Base-by-base conservation (phyloP, 1,140 invertebrate genomes). In the Lepidurus apus region DNA sequence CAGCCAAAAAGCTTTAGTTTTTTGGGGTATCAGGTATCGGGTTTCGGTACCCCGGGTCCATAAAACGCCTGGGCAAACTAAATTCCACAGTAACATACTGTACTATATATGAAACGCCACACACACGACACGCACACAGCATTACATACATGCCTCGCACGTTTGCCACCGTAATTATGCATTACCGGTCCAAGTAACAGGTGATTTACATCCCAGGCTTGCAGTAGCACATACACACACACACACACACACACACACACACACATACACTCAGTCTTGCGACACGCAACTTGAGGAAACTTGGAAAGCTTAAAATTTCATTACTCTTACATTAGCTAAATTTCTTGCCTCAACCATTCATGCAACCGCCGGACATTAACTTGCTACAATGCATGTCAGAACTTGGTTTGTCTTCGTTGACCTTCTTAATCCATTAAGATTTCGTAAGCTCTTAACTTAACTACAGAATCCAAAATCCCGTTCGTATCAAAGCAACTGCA, bases 111-210 rank as follows among this genome's bases (percentile, higher is more conserved):
- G 34, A 21, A 65, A 65, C 53, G 53, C 21, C 13, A 7, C 1
- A 21, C 53, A 65, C 34, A 65, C 8, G 53, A 65, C 53, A 65
- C 53, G 53, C 53, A 65, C 34, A 34, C n/a, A 65, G 13, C 53
- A 17, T 9, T 9, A 10, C 17, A 47, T 47, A 47, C 45, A 21
- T 65, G 17, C 34, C 34, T 34, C 21, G 21, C 13, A 65, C 53
- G 13, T 65, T 34, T 65, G 21, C 53, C 21, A 9, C 17, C 53
- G 53, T 65, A 65, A 17, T 21, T 21, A 65, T 65, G 53, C 17
- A 65, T 65, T 65, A 65, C 21, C 21, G 53, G 53, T 65, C 53
- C 53, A 65, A 65, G 53, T 65, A 65, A 65, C 53, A 65, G 53
- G 53, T 65, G 53, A 65, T 65, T 65, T 65, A 65, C 53, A 21